Evolutionary conservation across 2,888 invertebrate genomes (phyloP), one percentile per base, ranked within the genome.

Genomic region (Caenorhabditis sp.): DNA sequence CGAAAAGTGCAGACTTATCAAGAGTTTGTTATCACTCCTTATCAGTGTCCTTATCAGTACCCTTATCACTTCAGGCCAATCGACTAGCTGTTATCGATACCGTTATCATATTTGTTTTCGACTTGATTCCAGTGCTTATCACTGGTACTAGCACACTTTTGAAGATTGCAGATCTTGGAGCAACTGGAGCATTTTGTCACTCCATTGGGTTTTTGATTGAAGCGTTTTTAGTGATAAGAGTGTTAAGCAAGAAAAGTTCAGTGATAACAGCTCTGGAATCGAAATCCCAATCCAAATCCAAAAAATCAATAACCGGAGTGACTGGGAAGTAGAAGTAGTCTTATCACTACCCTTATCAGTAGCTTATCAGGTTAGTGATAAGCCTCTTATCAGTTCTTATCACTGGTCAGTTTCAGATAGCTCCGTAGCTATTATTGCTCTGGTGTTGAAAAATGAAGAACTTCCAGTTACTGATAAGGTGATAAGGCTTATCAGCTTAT

Each of bases 51-150:
- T n/a, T n/a, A n/a, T n/a, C n/a, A n/a, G n/a, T n/a, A n/a, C n/a
- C n/a, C n/a, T n/a, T n/a, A n/a, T n/a, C n/a, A n/a, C n/a, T 55
- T 44, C 47, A 68, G 68, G 68, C 68, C 13, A 68, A 68, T 11
- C 28, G 53, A 3, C 47, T 68, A 3, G 68, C 44, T 15, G 44
- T 68, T 1, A 26, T 68, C 15, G 68, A 68, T 20, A 47, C 68
- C 0, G 44, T 68, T 20, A 28, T 68, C 4, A 68, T 32, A 32
- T 32, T 68, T 13, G 8, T 28, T 3, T 68, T 68, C 22, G 68
- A 68, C 56, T 28, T 68, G 1, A 4, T 56, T 28, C 68, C 68
- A 8, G 26, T 56, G 0, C 20, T 18, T 0, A 1, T 68, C 2
- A 18, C 40, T 8, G 40, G 20, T 1, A 40, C 28, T 5, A 44